Percentiles rank a stretch among this genome's conserved stretches.
Evolutionary conservation across 1,140 invertebrate species (phyloP).

Genomic region (Leptinotarsa lineolata): DNA sequence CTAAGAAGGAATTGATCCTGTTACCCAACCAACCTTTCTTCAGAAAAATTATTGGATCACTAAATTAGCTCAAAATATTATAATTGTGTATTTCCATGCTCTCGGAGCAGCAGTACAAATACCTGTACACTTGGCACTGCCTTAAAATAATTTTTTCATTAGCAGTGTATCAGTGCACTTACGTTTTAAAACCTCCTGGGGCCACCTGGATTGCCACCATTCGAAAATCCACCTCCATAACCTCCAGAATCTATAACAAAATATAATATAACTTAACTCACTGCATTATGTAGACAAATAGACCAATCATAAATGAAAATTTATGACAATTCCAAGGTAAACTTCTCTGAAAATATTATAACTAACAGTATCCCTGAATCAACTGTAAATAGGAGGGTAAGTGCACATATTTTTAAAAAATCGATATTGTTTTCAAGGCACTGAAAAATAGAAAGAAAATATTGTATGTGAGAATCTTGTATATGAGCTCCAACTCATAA

Average conservation of each 20-base stretch:
- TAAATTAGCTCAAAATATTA: not conserved
- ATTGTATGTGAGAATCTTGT: too few species aligned
- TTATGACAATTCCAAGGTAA: too few species aligned
- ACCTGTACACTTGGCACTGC: conserved; percentile 33
- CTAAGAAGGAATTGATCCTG: too few species aligned
- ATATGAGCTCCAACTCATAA: too few species aligned
- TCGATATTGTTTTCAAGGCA: too few species aligned
- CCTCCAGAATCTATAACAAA: conserved; percentile 41
- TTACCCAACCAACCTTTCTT: too few species aligned
- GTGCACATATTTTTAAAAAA: too few species aligned
- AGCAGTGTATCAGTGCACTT: conserved; percentile 41
- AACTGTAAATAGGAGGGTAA: too few species aligned
- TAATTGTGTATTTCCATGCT: not conserved
- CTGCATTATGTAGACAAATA: not conserved
- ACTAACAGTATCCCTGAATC: too few species aligned
- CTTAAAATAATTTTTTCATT: conserved; percentile 27
- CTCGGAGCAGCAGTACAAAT: not conserved
- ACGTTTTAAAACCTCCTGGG: conserved; percentile 54
- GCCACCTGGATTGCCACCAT: conserved; percentile 48
- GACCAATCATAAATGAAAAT: not conserved
- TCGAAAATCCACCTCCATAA: conserved; percentile 56
- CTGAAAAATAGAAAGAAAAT: too few species aligned
- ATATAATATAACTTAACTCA: conserved; percentile 26
- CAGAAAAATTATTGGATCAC: conserved; percentile 2
- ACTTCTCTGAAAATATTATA: too few species aligned